Evolutionary conservation across 2,113 vertebrate species (phyloP), one percentile per base, ranked within the genome.

Genomic region (Scophthalmus maximus): DNA sequence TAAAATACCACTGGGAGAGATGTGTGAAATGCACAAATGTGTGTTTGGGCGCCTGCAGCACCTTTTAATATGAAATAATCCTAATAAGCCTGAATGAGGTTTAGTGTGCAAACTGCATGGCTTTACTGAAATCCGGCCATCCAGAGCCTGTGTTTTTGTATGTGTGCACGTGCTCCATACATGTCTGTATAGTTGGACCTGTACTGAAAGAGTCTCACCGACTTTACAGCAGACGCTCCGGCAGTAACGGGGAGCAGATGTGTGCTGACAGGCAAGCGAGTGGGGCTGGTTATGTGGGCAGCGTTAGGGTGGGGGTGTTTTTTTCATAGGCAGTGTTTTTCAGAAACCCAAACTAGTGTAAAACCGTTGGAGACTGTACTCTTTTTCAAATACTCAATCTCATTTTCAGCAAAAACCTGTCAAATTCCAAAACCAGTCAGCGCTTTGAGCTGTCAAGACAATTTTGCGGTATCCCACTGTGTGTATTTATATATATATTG

Each of bases 241-340:
- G 73, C 62, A 63, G 80, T 88, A 88, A 89, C 76, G 50, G 17
- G 9, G 63, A 89, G 74, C 90, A 91, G 87, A 91, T 89, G 91
- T 86, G 65, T n/a, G 18, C 74, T 84, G 82, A 87, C 81, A 87
- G 77, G 73, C 58, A 18, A 40, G 44, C 18, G 26, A 84, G 74
- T 44, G 60, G 58, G 67, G 61, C 56, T 34, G 64, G 62, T 51
- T 73, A 77, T 73, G 34, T 50, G 62, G 51, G 66, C 73, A 70
- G 55, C 52, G 17, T 64, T 50, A 52, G 47, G 25, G 57, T 50
- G 49, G 47, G 25, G 57, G 20, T 67, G 80, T 52, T 51, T 63
- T 34, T 5, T 34, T 5, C 5, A 50, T 23, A 49, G 34, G 2
- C 12, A n/a, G 14, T 53, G 23, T 29, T 52, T 26, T 30, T 53